Conservation (phyloP, 2,113 vertebrate genomes). For the Pogonocichla stellata region DNA sequence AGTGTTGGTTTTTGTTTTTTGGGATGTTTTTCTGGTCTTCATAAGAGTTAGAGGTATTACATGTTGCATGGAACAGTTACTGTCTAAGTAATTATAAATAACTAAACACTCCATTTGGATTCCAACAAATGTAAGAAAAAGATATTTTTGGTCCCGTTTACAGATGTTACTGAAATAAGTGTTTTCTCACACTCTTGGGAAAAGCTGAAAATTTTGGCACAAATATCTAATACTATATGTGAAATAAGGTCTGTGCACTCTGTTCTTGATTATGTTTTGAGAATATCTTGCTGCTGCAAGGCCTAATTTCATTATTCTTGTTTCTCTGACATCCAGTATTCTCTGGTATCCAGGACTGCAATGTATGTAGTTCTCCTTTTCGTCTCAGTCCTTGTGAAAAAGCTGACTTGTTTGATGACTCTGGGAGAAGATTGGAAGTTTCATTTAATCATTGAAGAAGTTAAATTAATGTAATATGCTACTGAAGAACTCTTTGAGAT, state of each 20-base stretch:
- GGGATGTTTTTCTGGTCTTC: background rate
- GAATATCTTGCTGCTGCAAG: background rate
- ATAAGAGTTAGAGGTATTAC: background rate
- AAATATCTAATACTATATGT: background rate
- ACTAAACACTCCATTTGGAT: background rate
- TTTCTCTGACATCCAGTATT: background rate
- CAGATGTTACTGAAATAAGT: background rate
- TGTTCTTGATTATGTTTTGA: background rate
- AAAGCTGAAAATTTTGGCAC: background rate
- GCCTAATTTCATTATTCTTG: background rate
- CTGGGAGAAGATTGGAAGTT: background rate
- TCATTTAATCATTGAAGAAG: background rate
- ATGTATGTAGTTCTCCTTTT: background rate
- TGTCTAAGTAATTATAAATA: background rate
- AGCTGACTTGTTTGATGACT: background rate
- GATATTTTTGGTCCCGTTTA: rapidly evolving
- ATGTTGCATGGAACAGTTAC: background rate
- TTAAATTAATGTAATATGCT: background rate
- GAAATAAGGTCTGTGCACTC: background rate
- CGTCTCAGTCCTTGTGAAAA: background rate
- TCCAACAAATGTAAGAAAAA: background rate
- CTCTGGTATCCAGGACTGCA: background rate
- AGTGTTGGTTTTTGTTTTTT: background rate
- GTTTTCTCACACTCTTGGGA: background rate
- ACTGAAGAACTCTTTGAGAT: background rate